Conservation (phyloP, 2,888 invertebrate species). For the Chorisops tibialis region DNA sequence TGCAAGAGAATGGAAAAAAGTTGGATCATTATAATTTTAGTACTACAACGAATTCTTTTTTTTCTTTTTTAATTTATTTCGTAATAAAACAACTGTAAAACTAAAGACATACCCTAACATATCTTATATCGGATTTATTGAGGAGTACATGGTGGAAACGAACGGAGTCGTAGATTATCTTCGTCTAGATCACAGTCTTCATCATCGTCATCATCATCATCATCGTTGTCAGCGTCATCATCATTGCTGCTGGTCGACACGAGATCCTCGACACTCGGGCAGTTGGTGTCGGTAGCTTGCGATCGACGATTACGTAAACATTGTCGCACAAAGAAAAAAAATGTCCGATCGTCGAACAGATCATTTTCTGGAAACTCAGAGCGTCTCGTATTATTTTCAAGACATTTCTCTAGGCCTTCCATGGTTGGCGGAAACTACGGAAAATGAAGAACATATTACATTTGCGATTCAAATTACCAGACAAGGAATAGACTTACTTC, state of each 20-base stretch:
- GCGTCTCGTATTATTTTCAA: slow-evolving; percentile 43
- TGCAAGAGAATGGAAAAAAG: too few species aligned
- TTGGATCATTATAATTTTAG: too few species aligned
- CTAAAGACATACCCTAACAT: too few species aligned
- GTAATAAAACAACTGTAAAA: too few species aligned
- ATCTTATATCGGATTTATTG: slow-evolving; percentile 39
- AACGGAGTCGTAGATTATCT: slow-evolving; percentile 34
- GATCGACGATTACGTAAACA: slow-evolving; percentile 39
- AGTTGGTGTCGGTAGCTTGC: slow-evolving; percentile 12
- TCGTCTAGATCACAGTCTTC: slow-evolving; percentile 29
- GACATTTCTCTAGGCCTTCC: slow-evolving; percentile 41
- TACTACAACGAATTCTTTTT: too few species aligned
- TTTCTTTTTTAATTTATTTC: too few species aligned
- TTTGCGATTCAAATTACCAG: neutral
- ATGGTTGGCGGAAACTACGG: slow-evolving; percentile 42
- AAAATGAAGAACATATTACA: slow-evolving; percentile 7
- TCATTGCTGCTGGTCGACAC: slow-evolving; percentile 33
- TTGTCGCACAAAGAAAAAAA: slow-evolving; percentile 46
- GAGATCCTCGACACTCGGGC: slow-evolving; percentile 31
- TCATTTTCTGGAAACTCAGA: slow-evolving; percentile 34
- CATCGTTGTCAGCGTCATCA: slow-evolving; percentile 26
- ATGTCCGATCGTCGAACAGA: slow-evolving; percentile 42
- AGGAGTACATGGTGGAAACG: slow-evolving; percentile 38
- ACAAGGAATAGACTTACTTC: slow-evolving; percentile 40
- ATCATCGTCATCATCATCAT: slow-evolving; percentile 3